A percentile compares a stretch with the other conserved stretches of the same genome.
These are phyloP conservation scores for Ginglymostoma cirratum DNA, from an alignment of 2,113 vertebrate species.

Conservation along the genomic window DNA sequence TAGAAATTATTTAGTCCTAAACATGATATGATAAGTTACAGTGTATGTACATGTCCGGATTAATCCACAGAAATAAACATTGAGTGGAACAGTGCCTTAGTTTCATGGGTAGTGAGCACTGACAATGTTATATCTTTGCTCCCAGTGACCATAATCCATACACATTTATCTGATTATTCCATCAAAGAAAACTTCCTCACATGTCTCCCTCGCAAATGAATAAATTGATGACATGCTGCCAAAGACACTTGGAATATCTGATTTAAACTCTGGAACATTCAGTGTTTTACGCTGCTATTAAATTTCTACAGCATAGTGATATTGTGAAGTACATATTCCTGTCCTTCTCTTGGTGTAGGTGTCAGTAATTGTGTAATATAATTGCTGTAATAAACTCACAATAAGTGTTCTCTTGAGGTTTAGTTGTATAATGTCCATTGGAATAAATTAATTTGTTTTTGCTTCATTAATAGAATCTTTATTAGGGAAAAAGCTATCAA, in stretches of 20 bases:
- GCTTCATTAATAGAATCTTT: constrained; percentile 65
- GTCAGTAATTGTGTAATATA: constrained; percentile 61
- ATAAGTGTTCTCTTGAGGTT: constrained; percentile 64
- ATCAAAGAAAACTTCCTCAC: not conserved
- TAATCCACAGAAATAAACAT: not conserved
- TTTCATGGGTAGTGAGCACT: not conserved
- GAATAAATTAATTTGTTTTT: constrained; percentile 65
- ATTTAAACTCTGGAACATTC: not conserved
- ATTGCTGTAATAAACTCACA: constrained; percentile 67
- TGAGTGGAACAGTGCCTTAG: not conserved
- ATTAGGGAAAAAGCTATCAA: constrained; percentile 66
- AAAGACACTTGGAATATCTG: not conserved
- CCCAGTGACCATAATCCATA: not conserved
- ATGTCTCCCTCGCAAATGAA: not conserved
- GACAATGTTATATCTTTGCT: not conserved
- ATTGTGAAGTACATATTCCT: constrained; percentile 28
- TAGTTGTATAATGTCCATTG: constrained; percentile 57
- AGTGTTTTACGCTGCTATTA: not conserved
- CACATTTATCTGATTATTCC: not conserved
- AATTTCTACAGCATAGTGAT: not conserved
- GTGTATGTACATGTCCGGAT: not conserved
- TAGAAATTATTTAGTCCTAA: not conserved
- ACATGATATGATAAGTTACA: not conserved
- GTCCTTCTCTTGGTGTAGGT: constrained; percentile 12
- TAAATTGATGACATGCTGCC: not conserved